Base-by-base conservation (phyloP, 2,888 invertebrate genomes). In the Cataglyphis albicans region DNA sequence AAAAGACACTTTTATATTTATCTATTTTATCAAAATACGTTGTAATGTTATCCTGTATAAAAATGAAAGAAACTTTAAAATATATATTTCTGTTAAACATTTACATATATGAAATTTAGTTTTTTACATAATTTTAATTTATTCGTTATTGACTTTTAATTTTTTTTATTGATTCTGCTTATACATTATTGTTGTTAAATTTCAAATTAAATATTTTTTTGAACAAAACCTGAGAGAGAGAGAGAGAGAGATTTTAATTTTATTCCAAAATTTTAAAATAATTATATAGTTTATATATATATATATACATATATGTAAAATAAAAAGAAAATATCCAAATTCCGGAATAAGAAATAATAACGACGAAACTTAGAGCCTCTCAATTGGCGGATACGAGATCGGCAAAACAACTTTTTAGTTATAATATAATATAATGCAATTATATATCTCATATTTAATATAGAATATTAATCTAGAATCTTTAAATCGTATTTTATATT, bases 311-410 rank as follows among this genome's bases (percentile, higher is more conserved):
- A 15, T 9, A 12, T n/a, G 21, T 59, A 41, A 73, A 25, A 73
- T 73, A 73, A 73, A 61, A 73, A 73, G 21, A 73, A 48, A 73
- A 59, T 63, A 70, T 80, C 82, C 64, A 83, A 85, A 84, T 73
- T 48, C 87, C 84, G 85, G 82, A 82, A 82, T 88, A 89, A 89
- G 90, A 91, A 92, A 90, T 92, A 93, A 92, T 93, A 92, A 92
- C 93, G 93, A 93, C 93, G 93, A 90, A 87, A 84, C 85, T 57
- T 92, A 93, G 93, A 90, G 93, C 15, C 88, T 84, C 92, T 92
- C 93, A 93, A 90, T 87, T 83, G 57, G 80, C 21, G 91, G 93
- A 85, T 88, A 85, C 18, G 29, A 68, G 32, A 12, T 48, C 5
- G 5, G 15, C 15, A 68, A 64, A 35, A 73, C 12, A 9, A n/a